A percentile compares a stretch with the other conserved stretches of the same genome.
phyloP scores from a whole-genome alignment of 2,888 invertebrate genomes.

The Himalopsyche japonica region DNA sequence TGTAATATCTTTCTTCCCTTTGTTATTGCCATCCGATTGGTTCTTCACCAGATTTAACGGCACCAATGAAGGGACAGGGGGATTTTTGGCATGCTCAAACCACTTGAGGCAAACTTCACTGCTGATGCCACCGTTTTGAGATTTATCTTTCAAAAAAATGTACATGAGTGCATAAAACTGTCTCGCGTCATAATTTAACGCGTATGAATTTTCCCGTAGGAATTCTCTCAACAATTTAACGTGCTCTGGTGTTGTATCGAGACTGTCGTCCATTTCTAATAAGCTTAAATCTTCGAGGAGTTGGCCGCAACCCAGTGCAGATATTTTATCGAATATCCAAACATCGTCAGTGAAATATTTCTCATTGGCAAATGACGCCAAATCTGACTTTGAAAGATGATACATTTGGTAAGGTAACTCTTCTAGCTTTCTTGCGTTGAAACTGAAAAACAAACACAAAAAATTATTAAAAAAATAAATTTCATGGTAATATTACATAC shows the following conservation, averaged over 20 bases:
- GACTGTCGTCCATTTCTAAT: conserved; percentile 50
- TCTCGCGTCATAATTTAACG: conserved; percentile 78
- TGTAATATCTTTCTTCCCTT: conserved; percentile 45
- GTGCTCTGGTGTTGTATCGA: conserved; percentile 54
- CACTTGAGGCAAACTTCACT: conserved; percentile 52
- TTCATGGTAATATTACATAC: no score
- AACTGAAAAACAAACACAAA: conserved; percentile 55
- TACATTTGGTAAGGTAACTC: conserved; percentile 81
- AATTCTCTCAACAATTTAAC: conserved; percentile 68
- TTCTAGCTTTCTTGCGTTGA: conserved; percentile 78
- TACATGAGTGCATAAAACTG: conserved; percentile 75
- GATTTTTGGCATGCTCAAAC: conserved; percentile 56
- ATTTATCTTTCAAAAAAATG: conserved; percentile 30
- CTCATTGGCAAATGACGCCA: conserved; percentile 64
- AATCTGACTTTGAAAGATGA: conserved; percentile 60
- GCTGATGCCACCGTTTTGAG: conserved; percentile 23
- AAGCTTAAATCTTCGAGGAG: conserved; percentile 76
- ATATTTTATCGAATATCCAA: conserved; percentile 81
- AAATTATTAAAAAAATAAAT: background rate
- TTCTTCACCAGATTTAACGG: conserved; percentile 58
- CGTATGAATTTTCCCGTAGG: conserved; percentile 71
- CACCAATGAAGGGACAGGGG: conserved; percentile 65
- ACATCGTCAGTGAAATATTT: conserved; percentile 73
- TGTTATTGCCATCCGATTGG: conserved; percentile 47
- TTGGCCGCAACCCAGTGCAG: conserved; percentile 75